A percentile compares a stretch with the other conserved stretches of the same genome.
Conservation (phyloP, 2,888 invertebrate genomes). For the Emmelina monodactyla region DNA sequence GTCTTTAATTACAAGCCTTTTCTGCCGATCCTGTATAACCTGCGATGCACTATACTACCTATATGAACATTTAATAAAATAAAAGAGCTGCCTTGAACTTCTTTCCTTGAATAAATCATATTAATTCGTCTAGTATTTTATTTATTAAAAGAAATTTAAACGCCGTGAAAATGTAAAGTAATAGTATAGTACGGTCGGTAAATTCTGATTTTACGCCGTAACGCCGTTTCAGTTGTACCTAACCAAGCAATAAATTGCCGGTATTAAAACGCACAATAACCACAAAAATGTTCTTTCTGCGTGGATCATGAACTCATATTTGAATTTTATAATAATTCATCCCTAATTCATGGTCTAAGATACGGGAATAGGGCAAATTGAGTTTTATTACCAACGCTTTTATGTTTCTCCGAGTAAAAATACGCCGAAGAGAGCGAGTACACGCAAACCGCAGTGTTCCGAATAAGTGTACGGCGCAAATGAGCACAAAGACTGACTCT, state of each 20-base stretch:
- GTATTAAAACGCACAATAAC: background rate
- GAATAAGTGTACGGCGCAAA: conserved; percentile 11
- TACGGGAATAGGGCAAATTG: conserved; percentile 25
- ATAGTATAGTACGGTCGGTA: no score
- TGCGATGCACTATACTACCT: no score
- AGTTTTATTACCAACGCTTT: conserved; percentile 26
- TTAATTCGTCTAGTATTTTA: no score
- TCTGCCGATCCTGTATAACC: no score
- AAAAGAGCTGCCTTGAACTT: no score
- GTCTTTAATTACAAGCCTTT: no score
- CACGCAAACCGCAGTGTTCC: conserved; percentile 2
- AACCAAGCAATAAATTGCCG: background rate
- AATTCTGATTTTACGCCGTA: no score
- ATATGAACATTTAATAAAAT: no score
- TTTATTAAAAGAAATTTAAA: no score
- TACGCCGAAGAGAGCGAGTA: conserved; percentile 15
- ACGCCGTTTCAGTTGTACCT: background rate
- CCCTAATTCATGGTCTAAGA: conserved; percentile 22
- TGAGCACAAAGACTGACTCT: conserved; percentile 20
- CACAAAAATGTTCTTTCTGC: conserved; percentile 1
- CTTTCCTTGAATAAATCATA: no score
- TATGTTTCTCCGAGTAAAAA: conserved; percentile 23
- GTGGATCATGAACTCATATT: conserved; percentile 11
- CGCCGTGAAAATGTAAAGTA: no score
- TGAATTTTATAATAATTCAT: conserved; percentile 24